Evolutionary conservation across 2,888 invertebrate species (phyloP), one percentile per base, ranked within the genome.

Genomic region (Pardosa pseudoannulata): DNA sequence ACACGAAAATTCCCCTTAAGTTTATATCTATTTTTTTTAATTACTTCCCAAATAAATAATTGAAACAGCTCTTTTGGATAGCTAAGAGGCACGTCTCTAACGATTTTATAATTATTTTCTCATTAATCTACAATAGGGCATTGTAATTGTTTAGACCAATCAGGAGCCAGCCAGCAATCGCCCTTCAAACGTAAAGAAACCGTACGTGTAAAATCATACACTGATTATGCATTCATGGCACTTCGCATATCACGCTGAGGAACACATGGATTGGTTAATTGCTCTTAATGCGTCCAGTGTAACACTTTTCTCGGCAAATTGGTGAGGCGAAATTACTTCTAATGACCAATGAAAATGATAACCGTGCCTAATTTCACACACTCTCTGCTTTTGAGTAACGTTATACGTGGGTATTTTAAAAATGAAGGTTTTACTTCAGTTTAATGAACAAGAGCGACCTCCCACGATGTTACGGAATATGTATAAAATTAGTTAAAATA

Each of bases 291-390:
- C 56, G 23, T 23, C 23, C 11, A 23, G 3, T 23, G 19, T 56
- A 56, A 56, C 56, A 56, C 56, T 23, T 23, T 56, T 56, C 23
- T 56, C 23, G 56, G 19, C 23, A 23, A 56, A 56, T 23, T 23
- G 56, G 56, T 16, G 56, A 56, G 56, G 23, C 56, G 23, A 56
- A 56, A 56, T 56, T 56, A 56, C 56, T 19, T 23, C 23, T 56
- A 56, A 56, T 56, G 56, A 56, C 56, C 23, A 56, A 19, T 56
- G 56, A 56, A 23, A 56, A 56, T 19, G 56, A 56, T 56, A 23
- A 56, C 56, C 56, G 23, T 56, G 56, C 56, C 56, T 56, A n/a
- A 56, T 56, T 56, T 56, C 56, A 56, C 56, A 16, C 56, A 56
- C 56, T 56, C 56, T 23, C 41, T 23, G 23, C 19, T 56, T 56